Evolutionary conservation across 2,797 vertebrate species (phyloP).

Genomic region (Dromococcyx pavoninus): DNA sequence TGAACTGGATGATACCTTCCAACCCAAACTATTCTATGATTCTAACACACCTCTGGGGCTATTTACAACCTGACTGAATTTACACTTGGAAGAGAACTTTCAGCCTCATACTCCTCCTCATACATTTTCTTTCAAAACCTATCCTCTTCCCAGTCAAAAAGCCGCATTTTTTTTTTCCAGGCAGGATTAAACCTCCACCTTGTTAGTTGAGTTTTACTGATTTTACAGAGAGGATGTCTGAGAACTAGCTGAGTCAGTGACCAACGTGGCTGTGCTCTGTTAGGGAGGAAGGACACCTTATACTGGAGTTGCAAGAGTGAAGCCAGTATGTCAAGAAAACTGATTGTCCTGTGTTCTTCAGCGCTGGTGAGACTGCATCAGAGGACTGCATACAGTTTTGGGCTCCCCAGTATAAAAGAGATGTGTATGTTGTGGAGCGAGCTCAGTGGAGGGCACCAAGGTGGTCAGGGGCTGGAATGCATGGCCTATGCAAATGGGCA

Average conservation of each 20-base stretch:
- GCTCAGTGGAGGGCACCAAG: neutral
- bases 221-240: neutral
- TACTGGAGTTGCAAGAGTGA: neutral
- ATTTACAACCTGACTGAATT: neutral
- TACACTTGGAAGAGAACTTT: neutral
- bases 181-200: neutral
- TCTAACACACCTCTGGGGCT: fast-evolving
- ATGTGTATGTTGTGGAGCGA: fast-evolving
- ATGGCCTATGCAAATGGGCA: fast-evolving
- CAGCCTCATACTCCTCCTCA: neutral
- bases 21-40: too few relatives aligned
- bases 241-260: neutral
- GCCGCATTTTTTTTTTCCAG: neutral
- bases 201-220: neutral
- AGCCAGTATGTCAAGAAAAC: neutral
- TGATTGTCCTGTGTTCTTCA: neutral
- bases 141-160: neutral
- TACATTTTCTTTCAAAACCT: neutral
- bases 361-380: neutral
- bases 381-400: neutral
- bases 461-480: neutral
- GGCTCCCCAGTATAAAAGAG: neutral
- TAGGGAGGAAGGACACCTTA: neutral
- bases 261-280: neutral
- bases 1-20: too few relatives aligned